Base-by-base conservation (phyloP, 2,888 invertebrate genomes). In the Leptopilina myrica region DNA sequence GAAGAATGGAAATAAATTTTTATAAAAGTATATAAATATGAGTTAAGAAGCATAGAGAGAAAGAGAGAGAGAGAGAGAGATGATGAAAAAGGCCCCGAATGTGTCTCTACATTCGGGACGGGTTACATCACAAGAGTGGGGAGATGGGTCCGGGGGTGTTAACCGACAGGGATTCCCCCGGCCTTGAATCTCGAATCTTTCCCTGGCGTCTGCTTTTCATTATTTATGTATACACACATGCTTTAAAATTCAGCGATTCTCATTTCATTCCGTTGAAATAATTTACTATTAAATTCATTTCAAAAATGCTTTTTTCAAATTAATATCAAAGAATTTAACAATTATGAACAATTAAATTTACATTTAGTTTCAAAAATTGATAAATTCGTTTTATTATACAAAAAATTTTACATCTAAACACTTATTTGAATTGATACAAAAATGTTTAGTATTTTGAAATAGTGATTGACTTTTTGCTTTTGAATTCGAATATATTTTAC, bases 91-190 rank as follows among this genome's bases (percentile, higher is more conserved):
- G 62, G 62, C 15, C 62, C 33, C 62, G 8, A 69, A 40, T 20
- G 20, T 20, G 49, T 12, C 49, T 14, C 69, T 49, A 6, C 15
- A 7, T 76, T 76, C 67, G 80, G 62, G 79, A 84, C 80, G 69
- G 33, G 76, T 76, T 75, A 81, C 77, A 80, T 80, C 75, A 76
- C 75, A 67, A 78, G 64, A 66, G 80, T 66, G 80, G 80, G 77
- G 75, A 78, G 73, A 80, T 79, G 77, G 65, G 81, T 80, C 81
- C 81, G 81, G 81, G 82, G 81, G 80, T 80, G 82, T 82, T 82
- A 82, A 80, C 81, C 77, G 79, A 85, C 79, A 86, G 88, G 87
- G 88, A 85, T 88, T 86, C 86, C 86, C 86, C 88, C 87, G 88
- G 84, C 88, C 88, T 89, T 88, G 87, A 87, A 82, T 69, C 67